A percentile compares a stretch with the other conserved stretches of the same genome.
Conservation (phyloP, 2,113 vertebrate species). For the Antechinus flavipes region DNA sequence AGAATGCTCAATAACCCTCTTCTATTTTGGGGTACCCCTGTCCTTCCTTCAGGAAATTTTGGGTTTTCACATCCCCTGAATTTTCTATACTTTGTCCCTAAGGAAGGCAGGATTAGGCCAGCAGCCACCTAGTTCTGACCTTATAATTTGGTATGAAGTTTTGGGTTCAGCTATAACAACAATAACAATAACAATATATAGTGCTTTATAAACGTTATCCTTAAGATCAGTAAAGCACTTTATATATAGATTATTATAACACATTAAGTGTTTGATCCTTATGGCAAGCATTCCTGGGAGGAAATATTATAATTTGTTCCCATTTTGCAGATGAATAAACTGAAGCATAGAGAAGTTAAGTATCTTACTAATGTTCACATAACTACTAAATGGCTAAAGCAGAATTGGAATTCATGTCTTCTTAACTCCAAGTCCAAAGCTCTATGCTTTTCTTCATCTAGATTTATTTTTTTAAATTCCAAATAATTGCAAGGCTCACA, state of each 20-base stretch:
- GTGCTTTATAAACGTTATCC: background rate
- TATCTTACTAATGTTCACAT: background rate
- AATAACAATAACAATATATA: background rate
- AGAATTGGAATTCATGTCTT: background rate
- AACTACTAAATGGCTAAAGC: background rate
- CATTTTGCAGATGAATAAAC: background rate
- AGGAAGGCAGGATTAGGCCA: background rate
- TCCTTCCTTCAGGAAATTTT: background rate
- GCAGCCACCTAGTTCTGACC: background rate
- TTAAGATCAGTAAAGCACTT: background rate
- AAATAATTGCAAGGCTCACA: background rate
- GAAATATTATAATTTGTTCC: background rate
- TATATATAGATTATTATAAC: background rate
- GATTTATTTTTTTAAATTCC: background rate
- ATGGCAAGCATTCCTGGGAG: no score
- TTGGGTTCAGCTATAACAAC: no score
- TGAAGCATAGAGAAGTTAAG: background rate
- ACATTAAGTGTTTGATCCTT: background rate
- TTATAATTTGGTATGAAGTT: background rate
- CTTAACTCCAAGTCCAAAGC: background rate
- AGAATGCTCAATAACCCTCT: background rate
- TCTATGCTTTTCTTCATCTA: background rate
- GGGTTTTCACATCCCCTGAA: background rate
- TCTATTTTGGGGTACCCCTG: background rate
- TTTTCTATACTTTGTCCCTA: background rate